phyloP scores from a whole-genome alignment of 1,140 invertebrate genomes.

The Platyscapa corneri region DNA sequence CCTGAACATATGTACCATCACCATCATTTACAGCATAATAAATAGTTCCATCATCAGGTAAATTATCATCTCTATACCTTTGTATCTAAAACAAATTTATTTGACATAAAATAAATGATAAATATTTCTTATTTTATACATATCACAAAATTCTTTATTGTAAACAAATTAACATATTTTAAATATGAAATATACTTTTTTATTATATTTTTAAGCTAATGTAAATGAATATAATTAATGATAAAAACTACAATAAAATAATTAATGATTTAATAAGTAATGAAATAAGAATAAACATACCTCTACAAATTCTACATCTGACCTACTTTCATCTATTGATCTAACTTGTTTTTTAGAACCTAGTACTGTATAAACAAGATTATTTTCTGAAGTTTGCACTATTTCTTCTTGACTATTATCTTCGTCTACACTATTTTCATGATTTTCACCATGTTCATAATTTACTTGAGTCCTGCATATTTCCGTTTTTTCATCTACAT shows the following conservation, averaged over 20 bases:
- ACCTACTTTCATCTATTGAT: constrained; percentile 55
- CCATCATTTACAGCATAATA: constrained; percentile 72
- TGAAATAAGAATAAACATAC: constrained; percentile 52
- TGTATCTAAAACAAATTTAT: constrained; percentile 60
- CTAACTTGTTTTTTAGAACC: constrained; percentile 68
- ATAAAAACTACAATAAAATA: neutral
- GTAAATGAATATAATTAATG: too few species aligned
- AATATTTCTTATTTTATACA: too few species aligned
- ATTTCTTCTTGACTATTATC: constrained; percentile 65
- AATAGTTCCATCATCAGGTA: constrained; percentile 67
- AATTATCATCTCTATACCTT: constrained; percentile 63
- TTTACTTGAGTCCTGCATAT: constrained; percentile 48
- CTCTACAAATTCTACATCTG: constrained; percentile 61
- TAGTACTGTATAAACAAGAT: constrained; percentile 71
- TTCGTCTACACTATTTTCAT: constrained; percentile 52
- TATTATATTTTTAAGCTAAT: too few species aligned
- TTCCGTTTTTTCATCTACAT: constrained; percentile 52
- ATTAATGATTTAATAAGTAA: neutral
- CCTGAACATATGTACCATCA: constrained; percentile 66
- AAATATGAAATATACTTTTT: too few species aligned
- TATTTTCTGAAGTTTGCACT: constrained; percentile 69
- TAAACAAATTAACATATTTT: too few species aligned
- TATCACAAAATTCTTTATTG: too few species aligned
- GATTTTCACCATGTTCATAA: constrained; percentile 52
- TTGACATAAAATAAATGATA: too few species aligned